Percentiles rank a stretch among this genome's conserved stretches.
phyloP scores from a whole-genome alignment of 2,888 invertebrate species.

The Tipula confusa region DNA sequence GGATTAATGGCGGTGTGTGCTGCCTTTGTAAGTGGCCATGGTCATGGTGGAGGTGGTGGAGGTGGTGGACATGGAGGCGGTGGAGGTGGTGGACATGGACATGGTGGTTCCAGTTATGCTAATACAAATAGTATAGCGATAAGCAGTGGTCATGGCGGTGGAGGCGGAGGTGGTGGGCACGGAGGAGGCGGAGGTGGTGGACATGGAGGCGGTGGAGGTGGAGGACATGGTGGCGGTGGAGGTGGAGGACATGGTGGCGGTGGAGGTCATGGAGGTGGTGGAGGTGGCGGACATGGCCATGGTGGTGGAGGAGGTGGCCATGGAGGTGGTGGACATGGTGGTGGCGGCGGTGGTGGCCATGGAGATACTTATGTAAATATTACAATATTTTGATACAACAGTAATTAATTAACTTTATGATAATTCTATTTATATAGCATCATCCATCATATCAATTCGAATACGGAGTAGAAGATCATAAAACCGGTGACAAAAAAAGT shows the following conservation, averaged over 20 bases:
- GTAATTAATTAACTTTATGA: not conserved
- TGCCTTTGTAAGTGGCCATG: not conserved
- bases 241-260: not conserved
- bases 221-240: not conserved
- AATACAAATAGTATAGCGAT: not conserved
- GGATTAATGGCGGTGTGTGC: not conserved
- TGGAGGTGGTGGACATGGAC: not conserved
- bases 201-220: too few species aligned
- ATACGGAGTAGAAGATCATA: not conserved
- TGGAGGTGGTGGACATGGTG: not conserved
- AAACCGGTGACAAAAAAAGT: not conserved
- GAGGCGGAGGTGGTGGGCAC: not conserved
- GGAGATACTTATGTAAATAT: not conserved
- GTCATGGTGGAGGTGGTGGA: not conserved
- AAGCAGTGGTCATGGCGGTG: not conserved
- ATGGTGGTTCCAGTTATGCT: not conserved
- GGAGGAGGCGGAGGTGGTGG: too few species aligned
- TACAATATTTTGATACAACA: not conserved
- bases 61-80: not conserved
- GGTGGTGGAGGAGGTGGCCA: too few species aligned
- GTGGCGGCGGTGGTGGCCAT: not conserved
- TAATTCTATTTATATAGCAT: not conserved
- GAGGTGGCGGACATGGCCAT: not conserved
- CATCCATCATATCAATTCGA: not conserved
- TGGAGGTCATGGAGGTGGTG: too few species aligned